Base-by-base conservation (phyloP, 2,888 invertebrate genomes). In the Actias luna region DNA sequence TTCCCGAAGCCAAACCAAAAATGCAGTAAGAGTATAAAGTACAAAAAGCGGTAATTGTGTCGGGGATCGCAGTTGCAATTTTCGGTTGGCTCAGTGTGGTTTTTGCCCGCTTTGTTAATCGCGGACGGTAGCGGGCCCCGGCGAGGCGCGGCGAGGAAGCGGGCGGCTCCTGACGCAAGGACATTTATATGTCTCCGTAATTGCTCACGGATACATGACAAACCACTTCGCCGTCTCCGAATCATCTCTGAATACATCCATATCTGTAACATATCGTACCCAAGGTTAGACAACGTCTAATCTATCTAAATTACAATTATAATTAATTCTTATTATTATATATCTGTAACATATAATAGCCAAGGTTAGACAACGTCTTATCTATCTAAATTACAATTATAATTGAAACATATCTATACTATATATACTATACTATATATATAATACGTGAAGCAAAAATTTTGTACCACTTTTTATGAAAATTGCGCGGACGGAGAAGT, bases 1-100 rank as follows among this genome's bases (percentile, higher is more conserved):
- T 79, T 70, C 59, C 27, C 29, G 66, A 59, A 60, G 46, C 63
- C 59, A 55, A 63, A 27, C 68, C 76, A 73, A 76, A 79, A 74
- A 80, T 82, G 75, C 79, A 83, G 81, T 79, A 76, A 78, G 77
- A 76, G 77, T 79, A 77, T 82, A 78, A 72, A 72, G 71, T 70
- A 74, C 78, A 87, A 88, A 87, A 88, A 87, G 77, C 77, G 77
- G 85, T 87, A 87, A 88, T 84, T 84, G 82, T 78, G 76, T 76
- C 74, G 77, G 77, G 78, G 78, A 83, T 78, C 80, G 80, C 78
- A 70, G 80, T 74, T 78, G 86, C 83, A 87, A 88, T 87, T 86
- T 87, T 80, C 79, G 79, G 78, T 72, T 70, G 71, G 68, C 69
- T 74, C 79, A 79, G 78, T 80, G 78, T 66, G 61, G 80, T 85